phyloP scores from a whole-genome alignment of 2,113 vertebrate species.

The Pionites leucogaster region DNA sequence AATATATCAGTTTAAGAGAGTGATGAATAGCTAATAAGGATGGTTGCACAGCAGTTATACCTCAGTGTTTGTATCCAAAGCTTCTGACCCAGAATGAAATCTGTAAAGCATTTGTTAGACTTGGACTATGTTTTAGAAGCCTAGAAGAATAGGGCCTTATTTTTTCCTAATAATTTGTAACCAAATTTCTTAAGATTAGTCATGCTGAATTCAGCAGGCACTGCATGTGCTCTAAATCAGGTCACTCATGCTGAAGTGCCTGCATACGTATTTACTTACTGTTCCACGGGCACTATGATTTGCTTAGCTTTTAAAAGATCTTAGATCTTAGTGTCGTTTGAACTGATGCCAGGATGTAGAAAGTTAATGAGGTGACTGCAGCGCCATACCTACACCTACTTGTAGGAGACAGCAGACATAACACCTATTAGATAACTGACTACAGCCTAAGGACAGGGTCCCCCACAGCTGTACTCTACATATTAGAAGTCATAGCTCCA shows the following conservation, averaged over 20 bases:
- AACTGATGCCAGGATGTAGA: not conserved
- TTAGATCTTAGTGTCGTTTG: not conserved
- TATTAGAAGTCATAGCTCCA: not conserved
- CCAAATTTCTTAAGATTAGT: not conserved
- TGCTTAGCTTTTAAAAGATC: not conserved
- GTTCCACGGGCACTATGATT: not conserved
- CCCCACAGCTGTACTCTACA: accelerated
- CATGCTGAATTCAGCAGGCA: not conserved
- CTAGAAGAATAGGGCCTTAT: not conserved
- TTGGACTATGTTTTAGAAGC: not conserved
- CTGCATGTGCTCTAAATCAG: not conserved
- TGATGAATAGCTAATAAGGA: not conserved
- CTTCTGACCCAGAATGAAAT: not conserved
- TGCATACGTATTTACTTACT: accelerated
- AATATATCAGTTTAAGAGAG: not conserved
- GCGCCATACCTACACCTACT: accelerated
- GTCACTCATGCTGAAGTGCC: not conserved
- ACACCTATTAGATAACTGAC: accelerated
- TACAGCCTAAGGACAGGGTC: no score
- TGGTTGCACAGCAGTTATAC: not conserved
- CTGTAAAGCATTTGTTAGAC: not conserved
- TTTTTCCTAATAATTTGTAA: not conserved
- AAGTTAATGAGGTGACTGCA: not conserved
- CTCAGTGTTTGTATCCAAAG: not conserved
- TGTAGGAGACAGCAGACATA: not conserved